A percentile compares a stretch with the other conserved stretches of the same genome.
Evolutionary conservation across 1,140 invertebrate genomes (phyloP).

Genomic region (Lepidurus arcticus): DNA sequence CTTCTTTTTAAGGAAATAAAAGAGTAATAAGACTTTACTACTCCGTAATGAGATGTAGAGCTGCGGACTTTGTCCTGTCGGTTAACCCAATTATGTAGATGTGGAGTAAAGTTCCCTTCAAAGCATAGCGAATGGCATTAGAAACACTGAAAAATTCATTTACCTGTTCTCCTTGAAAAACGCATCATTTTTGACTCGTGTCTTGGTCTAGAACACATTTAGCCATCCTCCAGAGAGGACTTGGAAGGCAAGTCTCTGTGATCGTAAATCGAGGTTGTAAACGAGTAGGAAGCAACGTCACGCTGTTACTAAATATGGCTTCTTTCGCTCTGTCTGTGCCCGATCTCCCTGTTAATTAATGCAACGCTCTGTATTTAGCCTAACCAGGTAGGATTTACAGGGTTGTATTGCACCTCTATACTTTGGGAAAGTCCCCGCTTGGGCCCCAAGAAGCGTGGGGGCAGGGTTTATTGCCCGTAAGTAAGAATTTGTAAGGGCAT

Average conservation of each 20-base stretch:
- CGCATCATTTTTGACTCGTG: conserved; percentile 3
- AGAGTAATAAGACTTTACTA: background rate
- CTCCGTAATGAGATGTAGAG: conserved; percentile 16
- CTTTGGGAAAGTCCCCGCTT: background rate
- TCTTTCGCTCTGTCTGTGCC: background rate
- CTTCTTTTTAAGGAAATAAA: background rate
- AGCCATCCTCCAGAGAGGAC: background rate
- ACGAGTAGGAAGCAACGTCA: background rate
- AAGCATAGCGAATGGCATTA: conserved; percentile 1
- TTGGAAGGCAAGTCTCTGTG: background rate
- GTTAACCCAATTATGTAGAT: conserved; percentile 18
- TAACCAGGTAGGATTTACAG: conserved; percentile 13
- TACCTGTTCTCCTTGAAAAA: background rate
- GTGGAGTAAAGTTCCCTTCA: background rate
- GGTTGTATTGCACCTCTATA: background rate
- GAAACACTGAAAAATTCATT: conserved; percentile 4
- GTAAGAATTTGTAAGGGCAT: conserved; percentile 19
- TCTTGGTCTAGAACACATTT: background rate
- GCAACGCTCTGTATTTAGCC: conserved; percentile 4
- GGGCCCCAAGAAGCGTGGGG: background rate
- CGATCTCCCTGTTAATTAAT: background rate
- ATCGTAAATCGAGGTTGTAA: conserved; percentile 18
- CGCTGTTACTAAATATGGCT: conserved; percentile 13
- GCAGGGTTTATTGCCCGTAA: conserved; percentile 2
- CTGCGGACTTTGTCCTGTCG: background rate